phyloP scores from a whole-genome alignment of 2,113 vertebrate genomes.

The Dolichotis patagonum region DNA sequence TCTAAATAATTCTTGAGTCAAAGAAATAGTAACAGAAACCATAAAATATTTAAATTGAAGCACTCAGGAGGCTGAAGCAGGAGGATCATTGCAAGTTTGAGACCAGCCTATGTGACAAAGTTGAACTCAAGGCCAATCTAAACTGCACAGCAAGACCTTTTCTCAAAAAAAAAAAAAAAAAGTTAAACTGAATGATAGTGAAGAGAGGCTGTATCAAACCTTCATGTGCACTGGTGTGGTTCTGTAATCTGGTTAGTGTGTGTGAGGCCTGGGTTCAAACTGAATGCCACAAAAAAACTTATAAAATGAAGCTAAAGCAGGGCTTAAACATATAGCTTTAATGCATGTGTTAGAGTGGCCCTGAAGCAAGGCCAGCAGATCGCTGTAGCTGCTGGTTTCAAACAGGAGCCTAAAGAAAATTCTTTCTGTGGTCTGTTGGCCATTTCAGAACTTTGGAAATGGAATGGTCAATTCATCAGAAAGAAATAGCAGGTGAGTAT shows the following conservation, averaged over 20 bases:
- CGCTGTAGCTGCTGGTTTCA: no score
- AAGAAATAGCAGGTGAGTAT: no score
- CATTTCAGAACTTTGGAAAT: no score
- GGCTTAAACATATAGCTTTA: not conserved
- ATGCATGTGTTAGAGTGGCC: not conserved
- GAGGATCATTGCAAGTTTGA: no score
- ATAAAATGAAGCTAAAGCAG: not conserved
- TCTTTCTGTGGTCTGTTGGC: no score
- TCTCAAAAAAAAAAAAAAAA: not conserved
- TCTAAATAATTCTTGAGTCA: conserved; percentile 31
- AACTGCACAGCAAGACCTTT: no score
- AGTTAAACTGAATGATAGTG: not conserved
- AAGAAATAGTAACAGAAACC: conserved; percentile 46
- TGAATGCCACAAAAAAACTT: not conserved
- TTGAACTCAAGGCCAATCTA: no score
- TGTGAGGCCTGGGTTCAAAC: not conserved
- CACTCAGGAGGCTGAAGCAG: no score
- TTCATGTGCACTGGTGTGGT: not conserved
- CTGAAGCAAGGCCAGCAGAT: no score
- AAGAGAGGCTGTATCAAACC: conserved; percentile 8
- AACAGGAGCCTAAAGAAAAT: no score
- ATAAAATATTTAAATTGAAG: conserved; percentile 41
- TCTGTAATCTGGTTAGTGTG: not conserved
- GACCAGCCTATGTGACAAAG: no score
- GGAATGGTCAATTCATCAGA: no score